These are phyloP conservation scores for Thymelicus acteon DNA, from an alignment of 2,888 invertebrate species.

Conservation along the genomic window DNA sequence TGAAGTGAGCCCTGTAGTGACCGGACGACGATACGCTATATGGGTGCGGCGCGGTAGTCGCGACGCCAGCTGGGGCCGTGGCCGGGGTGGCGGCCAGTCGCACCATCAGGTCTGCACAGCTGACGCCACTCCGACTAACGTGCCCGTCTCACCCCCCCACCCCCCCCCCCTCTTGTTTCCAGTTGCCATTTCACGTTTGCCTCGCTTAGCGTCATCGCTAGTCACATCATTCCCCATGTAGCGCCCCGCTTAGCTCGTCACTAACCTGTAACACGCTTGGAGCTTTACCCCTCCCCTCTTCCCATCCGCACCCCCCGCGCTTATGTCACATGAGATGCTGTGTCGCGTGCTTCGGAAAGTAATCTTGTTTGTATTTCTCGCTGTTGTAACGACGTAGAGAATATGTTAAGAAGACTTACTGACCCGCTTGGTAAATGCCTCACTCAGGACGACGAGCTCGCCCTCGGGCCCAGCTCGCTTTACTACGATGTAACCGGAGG, in stretches of 20 bases:
- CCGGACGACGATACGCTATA: neutral
- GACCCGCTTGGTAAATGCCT: slow-evolving; percentile 82
- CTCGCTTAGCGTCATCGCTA: slow-evolving; percentile 69
- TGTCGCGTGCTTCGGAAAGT: slow-evolving; percentile 57
- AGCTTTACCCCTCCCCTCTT: slow-evolving; percentile 58
- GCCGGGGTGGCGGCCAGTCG: slow-evolving; percentile 57
- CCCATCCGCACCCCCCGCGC: slow-evolving; percentile 37
- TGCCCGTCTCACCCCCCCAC: slow-evolving; percentile 52
- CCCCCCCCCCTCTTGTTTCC: slow-evolving; percentile 59
- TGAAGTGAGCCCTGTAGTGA: neutral
- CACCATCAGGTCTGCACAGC: slow-evolving; percentile 78
- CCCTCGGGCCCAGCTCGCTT: slow-evolving; percentile 82
- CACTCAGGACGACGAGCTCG: slow-evolving; percentile 83
- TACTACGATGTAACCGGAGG: slow-evolving; percentile 84
- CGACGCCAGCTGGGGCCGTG: slow-evolving; percentile 33
- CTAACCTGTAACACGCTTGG: slow-evolving; percentile 69
- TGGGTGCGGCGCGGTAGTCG: neutral
- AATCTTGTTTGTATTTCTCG: slow-evolving; percentile 70
- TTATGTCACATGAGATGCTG: slow-evolving; percentile 17
- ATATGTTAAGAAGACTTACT: slow-evolving; percentile 78
- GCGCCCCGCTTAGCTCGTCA: slow-evolving; percentile 65
- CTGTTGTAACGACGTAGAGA: slow-evolving; percentile 76
- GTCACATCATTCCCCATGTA: slow-evolving; percentile 66
- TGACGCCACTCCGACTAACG: slow-evolving; percentile 72
- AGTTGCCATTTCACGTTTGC: slow-evolving; percentile 70